Evolutionary conservation across 1,140 invertebrate genomes (phyloP).

Genomic region (Ostrea edulis): DNA sequence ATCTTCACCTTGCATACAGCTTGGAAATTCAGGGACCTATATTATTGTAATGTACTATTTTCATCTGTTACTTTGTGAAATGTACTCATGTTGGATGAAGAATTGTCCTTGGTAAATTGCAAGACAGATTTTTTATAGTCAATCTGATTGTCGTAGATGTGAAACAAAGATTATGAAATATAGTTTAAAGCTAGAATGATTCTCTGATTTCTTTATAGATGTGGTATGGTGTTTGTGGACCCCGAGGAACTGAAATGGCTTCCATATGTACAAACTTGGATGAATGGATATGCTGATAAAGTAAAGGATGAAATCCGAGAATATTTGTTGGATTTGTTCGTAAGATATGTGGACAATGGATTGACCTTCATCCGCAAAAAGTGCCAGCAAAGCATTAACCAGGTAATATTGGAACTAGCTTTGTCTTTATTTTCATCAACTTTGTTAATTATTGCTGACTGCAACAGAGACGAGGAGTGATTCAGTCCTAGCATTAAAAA

Average conservation of each 20-base stretch:
- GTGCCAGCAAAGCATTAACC: slow-evolving; percentile 83
- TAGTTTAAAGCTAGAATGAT: not conserved
- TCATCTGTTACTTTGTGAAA: no score
- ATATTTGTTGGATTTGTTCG: slow-evolving; percentile 84
- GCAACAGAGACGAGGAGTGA: no score
- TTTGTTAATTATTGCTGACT: no score
- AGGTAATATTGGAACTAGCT: slow-evolving; percentile 76
- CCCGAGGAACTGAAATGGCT: slow-evolving; percentile 79
- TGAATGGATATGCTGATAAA: slow-evolving; percentile 64
- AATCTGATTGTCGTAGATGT: no score
- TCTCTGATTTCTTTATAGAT: slow-evolving; percentile 65
- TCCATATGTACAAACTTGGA: slow-evolving; percentile 79
- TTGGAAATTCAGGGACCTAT: no score
- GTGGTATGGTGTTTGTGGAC: slow-evolving; percentile 81
- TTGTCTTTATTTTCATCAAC: not conserved
- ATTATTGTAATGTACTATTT: no score
- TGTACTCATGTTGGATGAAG: no score
- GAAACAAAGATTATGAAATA: no score
- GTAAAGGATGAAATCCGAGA: slow-evolving; percentile 74
- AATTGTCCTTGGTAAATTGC: no score
- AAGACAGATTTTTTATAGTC: no score
- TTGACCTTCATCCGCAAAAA: slow-evolving; percentile 85
- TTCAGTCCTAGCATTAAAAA: no score
- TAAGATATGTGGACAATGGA: slow-evolving; percentile 83
- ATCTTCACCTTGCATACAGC: no score